phyloP scores from a whole-genome alignment of 1,140 invertebrate genomes.

The Pararge aegeria region DNA sequence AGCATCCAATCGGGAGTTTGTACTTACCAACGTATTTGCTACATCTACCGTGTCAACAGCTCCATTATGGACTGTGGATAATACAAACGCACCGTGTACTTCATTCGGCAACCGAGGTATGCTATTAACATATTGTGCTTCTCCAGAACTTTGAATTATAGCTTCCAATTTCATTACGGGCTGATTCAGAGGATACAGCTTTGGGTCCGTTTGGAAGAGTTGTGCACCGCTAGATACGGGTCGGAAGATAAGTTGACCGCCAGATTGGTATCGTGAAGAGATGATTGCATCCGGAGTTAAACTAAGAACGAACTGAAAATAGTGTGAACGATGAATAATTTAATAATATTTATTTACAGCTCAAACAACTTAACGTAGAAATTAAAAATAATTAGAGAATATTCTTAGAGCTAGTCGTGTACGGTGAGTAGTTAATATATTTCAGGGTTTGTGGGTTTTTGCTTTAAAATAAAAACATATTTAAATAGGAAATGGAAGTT shows the following conservation, averaged over 20 bases:
- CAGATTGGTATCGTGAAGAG: constrained; percentile 59
- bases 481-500: too few relatives aligned
- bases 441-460: too few relatives aligned
- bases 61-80: constrained; percentile 78
- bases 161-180: constrained; percentile 87
- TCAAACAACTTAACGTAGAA: too few relatives aligned
- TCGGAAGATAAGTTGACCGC: constrained; percentile 78
- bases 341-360: not conserved
- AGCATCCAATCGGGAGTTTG: too few relatives aligned
- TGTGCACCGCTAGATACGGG: constrained; percentile 85
- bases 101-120: constrained; percentile 80
- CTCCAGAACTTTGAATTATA: constrained; percentile 85
- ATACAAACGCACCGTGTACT: constrained; percentile 84
- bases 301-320: constrained; percentile 78
- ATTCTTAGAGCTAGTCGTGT: too few relatives aligned
- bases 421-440: too few relatives aligned
- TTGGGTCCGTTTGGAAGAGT: constrained; percentile 83
- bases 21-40: constrained; percentile 80
- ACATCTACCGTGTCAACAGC: constrained; percentile 81
- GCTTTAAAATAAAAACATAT: too few relatives aligned
- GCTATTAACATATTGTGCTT: constrained; percentile 85
- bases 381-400: too few relatives aligned
- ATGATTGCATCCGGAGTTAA: constrained; percentile 61
- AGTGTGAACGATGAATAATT: not conserved
- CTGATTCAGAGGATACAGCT: constrained; percentile 86